Evolutionary conservation across 2,797 vertebrate genomes (phyloP).

Genomic region (Acropternis orthonyx): DNA sequence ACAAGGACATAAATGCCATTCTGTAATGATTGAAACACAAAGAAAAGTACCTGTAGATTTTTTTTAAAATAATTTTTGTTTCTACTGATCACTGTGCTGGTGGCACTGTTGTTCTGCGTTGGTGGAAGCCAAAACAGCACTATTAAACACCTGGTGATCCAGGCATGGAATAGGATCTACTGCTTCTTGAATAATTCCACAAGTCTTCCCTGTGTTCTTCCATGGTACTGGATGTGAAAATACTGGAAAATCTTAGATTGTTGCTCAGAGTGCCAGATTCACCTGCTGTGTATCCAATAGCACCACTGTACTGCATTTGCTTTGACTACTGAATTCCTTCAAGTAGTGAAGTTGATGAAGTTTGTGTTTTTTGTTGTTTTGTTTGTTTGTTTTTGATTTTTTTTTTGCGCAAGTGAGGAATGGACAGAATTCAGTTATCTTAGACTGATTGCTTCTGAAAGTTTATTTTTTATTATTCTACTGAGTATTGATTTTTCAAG

Average conservation of each 20-base stretch:
- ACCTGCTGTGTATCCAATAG: background rate
- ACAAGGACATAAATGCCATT: background rate
- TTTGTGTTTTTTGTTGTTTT: background rate
- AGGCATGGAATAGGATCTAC: background rate
- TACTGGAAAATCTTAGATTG: background rate
- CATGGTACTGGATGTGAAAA: background rate
- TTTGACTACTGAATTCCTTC: background rate
- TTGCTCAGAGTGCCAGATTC: background rate
- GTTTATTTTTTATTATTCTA: background rate
- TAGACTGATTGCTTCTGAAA: background rate
- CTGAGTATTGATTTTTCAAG: background rate
- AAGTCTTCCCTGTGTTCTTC: background rate
- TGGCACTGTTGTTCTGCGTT: background rate
- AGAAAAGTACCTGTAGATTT: background rate
- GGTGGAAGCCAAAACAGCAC: background rate
- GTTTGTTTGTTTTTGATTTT: background rate
- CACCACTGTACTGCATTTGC: background rate
- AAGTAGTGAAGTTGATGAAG: background rate
- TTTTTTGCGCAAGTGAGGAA: background rate
- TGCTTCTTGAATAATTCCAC: constrained; percentile 5
- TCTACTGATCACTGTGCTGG: background rate
- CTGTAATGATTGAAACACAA: background rate
- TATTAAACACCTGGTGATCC: constrained; percentile 8
- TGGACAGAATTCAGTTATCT: background rate
- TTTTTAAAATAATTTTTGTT: background rate